These are phyloP conservation scores for Menidia menidia DNA, from an alignment of 2,797 vertebrate species.

Conservation along the genomic window DNA sequence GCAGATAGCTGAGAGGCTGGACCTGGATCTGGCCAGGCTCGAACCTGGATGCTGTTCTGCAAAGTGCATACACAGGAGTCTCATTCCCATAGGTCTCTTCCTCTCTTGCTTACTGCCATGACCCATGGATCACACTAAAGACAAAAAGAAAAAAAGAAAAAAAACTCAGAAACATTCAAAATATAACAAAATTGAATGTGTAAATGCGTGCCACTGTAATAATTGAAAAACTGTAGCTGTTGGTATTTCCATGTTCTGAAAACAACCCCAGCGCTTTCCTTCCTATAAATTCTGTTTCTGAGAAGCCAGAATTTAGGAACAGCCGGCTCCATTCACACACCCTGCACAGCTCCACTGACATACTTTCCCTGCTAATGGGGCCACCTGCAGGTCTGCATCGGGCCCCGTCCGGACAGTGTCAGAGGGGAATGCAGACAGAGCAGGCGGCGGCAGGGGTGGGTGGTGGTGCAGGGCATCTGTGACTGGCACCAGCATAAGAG, in stretches of 20 bases:
- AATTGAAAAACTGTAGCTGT: constrained; percentile 4
- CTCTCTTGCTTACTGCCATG: not conserved
- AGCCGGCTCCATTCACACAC: constrained; percentile 74
- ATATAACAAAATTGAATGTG: not conserved
- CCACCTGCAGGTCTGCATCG: constrained; percentile 79
- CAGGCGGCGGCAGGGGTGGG: constrained; percentile 73
- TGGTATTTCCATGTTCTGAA: constrained; percentile 8
- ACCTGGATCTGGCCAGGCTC: constrained; percentile 59
- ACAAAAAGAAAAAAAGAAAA: not conserved
- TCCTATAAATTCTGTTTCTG: constrained; percentile 33
- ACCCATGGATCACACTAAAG: constrained; percentile 3
- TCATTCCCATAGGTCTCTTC: constrained; percentile 28
- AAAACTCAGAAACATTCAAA: not conserved
- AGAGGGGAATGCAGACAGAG: constrained; percentile 80
- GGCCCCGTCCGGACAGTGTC: constrained; percentile 76
- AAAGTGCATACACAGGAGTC: constrained; percentile 24
- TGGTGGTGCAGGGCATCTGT: constrained; percentile 78
- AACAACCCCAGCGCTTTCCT: constrained; percentile 14
- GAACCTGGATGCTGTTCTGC: constrained; percentile 48
- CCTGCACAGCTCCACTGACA: constrained; percentile 72
- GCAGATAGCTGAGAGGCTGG: constrained; percentile 80
- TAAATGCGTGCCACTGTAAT: not conserved
- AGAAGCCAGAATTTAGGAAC: constrained; percentile 63
- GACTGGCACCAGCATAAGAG: constrained; percentile 80
- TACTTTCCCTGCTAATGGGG: constrained; percentile 83